Conservation (phyloP, 2,113 vertebrate genomes). For the Anarrhichthys ocellatus region DNA sequence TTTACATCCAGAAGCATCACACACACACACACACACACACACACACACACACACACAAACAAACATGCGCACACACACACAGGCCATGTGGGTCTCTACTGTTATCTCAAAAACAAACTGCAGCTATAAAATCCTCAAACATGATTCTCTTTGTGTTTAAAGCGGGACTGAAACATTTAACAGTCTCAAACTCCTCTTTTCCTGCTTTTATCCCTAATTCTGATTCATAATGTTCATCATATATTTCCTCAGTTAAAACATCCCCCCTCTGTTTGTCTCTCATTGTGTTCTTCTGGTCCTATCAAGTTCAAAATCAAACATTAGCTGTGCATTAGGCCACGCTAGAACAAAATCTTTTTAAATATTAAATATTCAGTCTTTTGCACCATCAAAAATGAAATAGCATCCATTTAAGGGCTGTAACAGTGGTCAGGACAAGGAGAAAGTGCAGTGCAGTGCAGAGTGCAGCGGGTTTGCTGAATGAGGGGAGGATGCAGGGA, state of each 20-base stretch:
- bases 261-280: slow-evolving; percentile 2
- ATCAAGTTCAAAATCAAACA: slow-evolving; percentile 48
- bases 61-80: slow-evolving; percentile 9
- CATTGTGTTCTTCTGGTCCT: slow-evolving; percentile 28
- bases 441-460: slow-evolving; percentile 21
- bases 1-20: slow-evolving; percentile 38
- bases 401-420: slow-evolving; percentile 67
- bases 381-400: slow-evolving; percentile 77
- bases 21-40: slow-evolving; percentile 7
- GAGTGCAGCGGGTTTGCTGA: slow-evolving; percentile 37
- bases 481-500: slow-evolving; percentile 19
- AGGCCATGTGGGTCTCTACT: not conserved
- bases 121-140: slow-evolving; percentile 25
- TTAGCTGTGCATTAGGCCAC: slow-evolving; percentile 57
- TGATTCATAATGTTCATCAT: slow-evolving; percentile 28
- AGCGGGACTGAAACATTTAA: not conserved
- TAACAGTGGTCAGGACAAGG: slow-evolving; percentile 65
- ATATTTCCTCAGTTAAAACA: slow-evolving; percentile 31
- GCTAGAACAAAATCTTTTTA: slow-evolving; percentile 66
- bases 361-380: slow-evolving; percentile 78
- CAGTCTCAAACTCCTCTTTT: not conserved
- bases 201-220: slow-evolving; percentile 9
- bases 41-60: slow-evolving; percentile 6
- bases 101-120: slow-evolving; percentile 22
- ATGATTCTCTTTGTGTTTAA: not conserved